Evolutionary conservation across 2,797 vertebrate genomes (phyloP), one percentile per base, ranked within the genome.

Genomic region (Melanitta fusca): DNA sequence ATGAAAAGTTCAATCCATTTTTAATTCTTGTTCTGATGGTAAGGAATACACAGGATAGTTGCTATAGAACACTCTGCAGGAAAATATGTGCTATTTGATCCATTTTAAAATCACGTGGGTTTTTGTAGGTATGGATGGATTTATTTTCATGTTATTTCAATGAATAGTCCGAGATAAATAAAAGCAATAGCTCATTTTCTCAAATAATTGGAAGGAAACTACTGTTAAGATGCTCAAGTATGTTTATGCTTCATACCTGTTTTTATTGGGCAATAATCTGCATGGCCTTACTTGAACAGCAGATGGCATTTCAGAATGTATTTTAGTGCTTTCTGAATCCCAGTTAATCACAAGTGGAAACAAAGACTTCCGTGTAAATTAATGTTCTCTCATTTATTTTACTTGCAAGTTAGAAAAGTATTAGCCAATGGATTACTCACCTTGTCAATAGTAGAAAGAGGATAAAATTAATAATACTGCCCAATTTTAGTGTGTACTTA

Each of bases 291-390:
- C 71, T 73, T 93, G 87, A 53, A 85, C 92, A 93, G 83, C 10
- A 96, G 94, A 73, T 79, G 91, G 89, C 91, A 94, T 14, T 60
- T 85, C 39, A 85, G 65, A 85, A 83, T 80, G 57, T 15, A 32
- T 38, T 89, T 81, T 4, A 11, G 8, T 49, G n/a, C 16, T 54
- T 56, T 69, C n/a, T 82, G 53, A 80, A 13, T 34, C 32, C 5
- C 62, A 20, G 25, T 39, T 78, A 73, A 11, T 49, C 34, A 12
- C 38, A 56, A 45, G 4, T 62, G 57, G 39, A 45, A 36, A 72
- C 34, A 24, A 30, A 75, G 38, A 11, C 38, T 88, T 86, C 57
- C 27, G 4, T 74, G n/a, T 54, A 32, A 75, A 81, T 81, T 65
- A 27, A 41, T 80, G 18, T 68, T 77, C n/a, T 61, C 14, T 28